Evolutionary conservation across 2,888 invertebrate genomes (phyloP), one percentile per base, ranked within the genome.

Genomic region (Mythimna loreyi): DNA sequence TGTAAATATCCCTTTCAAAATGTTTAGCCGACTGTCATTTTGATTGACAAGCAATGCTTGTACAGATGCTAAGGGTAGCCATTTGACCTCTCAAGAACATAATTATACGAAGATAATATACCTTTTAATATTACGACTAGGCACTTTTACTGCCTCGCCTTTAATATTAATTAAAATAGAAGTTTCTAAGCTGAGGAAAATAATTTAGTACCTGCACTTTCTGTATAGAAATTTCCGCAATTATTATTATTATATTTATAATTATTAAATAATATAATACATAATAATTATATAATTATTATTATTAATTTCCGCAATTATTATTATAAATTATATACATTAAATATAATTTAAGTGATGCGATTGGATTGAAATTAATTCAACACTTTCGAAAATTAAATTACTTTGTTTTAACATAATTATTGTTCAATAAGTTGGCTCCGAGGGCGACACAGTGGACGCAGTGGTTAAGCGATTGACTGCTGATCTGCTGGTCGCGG

Each of bases 1-100:
- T 43, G 23, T 50, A 57, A 72, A 65, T 65, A 30, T 65, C 58
- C 65, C 65, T 78, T 78, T 78, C 43, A 72, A 57, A 78, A 49
- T 28, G 23, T 53, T 70, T 77, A 43, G 43, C 57, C 3, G 11
- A 50, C 68, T 77, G 55, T 59, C 71, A 25, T 58, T 30, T 58
- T 71, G 61, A 78, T 55, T 78, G 79, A 59, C 75, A 78, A 28
- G 28, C 43, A 28, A 33, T 33, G 19, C 36, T 33, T 11, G 25
- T 36, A 40, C 13, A 61, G 52, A 73, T 3, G 40, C 43, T 36
- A 71, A 71, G 43, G 62, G 62, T 58, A 3, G 53, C 28, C 43
- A 58, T 77, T 58, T 49, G 71, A 74, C 53, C 53, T 62, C 19
- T 0, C 8, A 25, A 53, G 43, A 28, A 19, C 13, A 13, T 47